phyloP scores from a whole-genome alignment of 2,888 invertebrate genomes.

The Lydus trimaculatus region DNA sequence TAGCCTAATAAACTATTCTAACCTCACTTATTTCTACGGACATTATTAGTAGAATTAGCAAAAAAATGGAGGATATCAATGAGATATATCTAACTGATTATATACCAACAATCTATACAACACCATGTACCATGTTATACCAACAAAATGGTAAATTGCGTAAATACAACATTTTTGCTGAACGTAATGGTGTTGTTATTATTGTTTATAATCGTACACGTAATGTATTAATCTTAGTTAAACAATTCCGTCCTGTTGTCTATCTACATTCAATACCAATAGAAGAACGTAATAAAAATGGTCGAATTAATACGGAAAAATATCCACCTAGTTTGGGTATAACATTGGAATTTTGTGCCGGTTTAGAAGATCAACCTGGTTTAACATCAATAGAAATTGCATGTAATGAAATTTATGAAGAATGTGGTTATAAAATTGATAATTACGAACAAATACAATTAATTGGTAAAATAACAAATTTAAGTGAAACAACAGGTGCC shows the following conservation, averaged over 20 bases:
- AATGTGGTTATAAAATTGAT: constrained; percentile 89
- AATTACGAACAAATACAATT: constrained; percentile 66
- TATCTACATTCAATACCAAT: constrained; percentile 72
- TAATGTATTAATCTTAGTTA: constrained; percentile 81
- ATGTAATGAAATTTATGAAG: constrained; percentile 85
- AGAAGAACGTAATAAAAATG: constrained; percentile 54
- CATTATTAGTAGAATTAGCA: neutral
- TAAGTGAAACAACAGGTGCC: constrained; percentile 78
- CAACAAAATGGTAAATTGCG: constrained; percentile 75
- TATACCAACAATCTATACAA: constrained; percentile 66
- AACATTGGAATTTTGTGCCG: constrained; percentile 92
- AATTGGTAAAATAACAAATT: constrained; percentile 75
- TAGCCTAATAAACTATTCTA: neutral
- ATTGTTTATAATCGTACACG: constrained; percentile 79
- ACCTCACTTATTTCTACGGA: constrained; percentile 1
- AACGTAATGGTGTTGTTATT: constrained; percentile 85
- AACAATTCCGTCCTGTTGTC: constrained; percentile 90
- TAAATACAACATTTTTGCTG: constrained; percentile 79
- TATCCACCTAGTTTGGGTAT: constrained; percentile 76
- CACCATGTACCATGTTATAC: constrained; percentile 74
- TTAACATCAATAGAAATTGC: constrained; percentile 72
- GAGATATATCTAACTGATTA: constrained; percentile 54
- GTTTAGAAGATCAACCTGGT: constrained; percentile 83
- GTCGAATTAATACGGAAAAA: constrained; percentile 66
- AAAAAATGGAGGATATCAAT: constrained; percentile 50